Percentiles rank a stretch among this genome's conserved stretches.
Evolutionary conservation across 2,797 vertebrate species (phyloP).

Genomic region (Alectoris magna): DNA sequence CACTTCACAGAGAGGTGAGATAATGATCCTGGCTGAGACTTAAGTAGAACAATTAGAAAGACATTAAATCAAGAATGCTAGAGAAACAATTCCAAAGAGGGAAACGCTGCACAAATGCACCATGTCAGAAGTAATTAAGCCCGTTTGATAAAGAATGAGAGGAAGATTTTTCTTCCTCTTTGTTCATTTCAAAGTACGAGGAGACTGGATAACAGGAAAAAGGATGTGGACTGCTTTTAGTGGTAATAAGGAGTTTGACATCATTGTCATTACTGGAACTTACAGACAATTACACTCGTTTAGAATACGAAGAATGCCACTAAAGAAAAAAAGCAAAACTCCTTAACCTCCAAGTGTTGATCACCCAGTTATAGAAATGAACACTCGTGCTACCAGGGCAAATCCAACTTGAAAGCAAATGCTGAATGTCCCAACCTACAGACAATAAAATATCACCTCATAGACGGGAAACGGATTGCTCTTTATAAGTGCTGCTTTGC

Average conservation of each 20-base stretch:
- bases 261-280: not conserved
- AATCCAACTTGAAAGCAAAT: not conserved
- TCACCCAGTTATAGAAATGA: not conserved
- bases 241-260: not conserved
- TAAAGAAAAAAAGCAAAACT: not conserved
- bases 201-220: not conserved
- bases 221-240: not conserved
- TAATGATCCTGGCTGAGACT: not conserved
- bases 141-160: not conserved
- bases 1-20: not conserved
- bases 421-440: not conserved
- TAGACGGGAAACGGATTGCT: not conserved
- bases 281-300: not conserved
- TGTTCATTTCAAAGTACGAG: not conserved
- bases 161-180: not conserved
- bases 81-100: not conserved
- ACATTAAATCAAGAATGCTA: not conserved
- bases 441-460: not conserved
- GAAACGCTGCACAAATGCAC: not conserved
- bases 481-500: not conserved
- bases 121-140: not conserved
- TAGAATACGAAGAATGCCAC: not conserved
- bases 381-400: not conserved
- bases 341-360: not conserved
- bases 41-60: not conserved